These are phyloP conservation scores for Apostichopus californicus DNA, from an alignment of 35 echinoderm and acorn worm species.

Conservation along the genomic window DNA sequence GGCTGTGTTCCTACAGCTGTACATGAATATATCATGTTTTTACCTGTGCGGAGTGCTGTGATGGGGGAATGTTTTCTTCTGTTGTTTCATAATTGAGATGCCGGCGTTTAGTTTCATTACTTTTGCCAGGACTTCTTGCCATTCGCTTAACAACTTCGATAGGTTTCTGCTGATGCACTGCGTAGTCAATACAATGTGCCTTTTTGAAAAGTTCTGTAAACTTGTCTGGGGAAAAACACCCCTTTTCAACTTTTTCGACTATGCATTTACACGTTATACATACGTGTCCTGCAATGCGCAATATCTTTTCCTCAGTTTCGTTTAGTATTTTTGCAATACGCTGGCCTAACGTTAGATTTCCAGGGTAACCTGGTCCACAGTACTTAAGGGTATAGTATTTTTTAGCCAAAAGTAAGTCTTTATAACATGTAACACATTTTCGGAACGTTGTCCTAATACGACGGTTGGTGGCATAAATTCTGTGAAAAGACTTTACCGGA, in stretches of 20 bases:
- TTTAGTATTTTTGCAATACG: background rate
- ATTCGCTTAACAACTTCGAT: background rate
- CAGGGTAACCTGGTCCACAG: background rate
- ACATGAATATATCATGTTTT: background rate
- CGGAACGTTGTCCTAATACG: background rate
- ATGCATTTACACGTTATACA: background rate
- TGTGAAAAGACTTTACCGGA: constrained; percentile 4
- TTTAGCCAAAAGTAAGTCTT: background rate
- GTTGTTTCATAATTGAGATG: constrained; percentile 6
- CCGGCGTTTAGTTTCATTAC: background rate
- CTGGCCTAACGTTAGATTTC: background rate
- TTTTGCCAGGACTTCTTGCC: constrained; percentile 19
- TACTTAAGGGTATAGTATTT: constrained; percentile 21
- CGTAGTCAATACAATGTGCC: background rate
- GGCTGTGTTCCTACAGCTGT: background rate
- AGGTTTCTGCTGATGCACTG: background rate
- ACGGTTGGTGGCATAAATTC: background rate
- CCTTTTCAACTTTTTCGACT: constrained; percentile 9
- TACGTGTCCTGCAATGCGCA: background rate
- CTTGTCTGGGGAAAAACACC: background rate
- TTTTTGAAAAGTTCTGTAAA: background rate
- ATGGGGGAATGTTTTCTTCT: constrained; percentile 11
- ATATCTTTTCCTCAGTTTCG: constrained; percentile 1
- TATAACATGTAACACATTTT: background rate
- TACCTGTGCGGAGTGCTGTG: background rate